phyloP scores from a whole-genome alignment of 2,113 vertebrate genomes.

The Struthidea cinerea region DNA sequence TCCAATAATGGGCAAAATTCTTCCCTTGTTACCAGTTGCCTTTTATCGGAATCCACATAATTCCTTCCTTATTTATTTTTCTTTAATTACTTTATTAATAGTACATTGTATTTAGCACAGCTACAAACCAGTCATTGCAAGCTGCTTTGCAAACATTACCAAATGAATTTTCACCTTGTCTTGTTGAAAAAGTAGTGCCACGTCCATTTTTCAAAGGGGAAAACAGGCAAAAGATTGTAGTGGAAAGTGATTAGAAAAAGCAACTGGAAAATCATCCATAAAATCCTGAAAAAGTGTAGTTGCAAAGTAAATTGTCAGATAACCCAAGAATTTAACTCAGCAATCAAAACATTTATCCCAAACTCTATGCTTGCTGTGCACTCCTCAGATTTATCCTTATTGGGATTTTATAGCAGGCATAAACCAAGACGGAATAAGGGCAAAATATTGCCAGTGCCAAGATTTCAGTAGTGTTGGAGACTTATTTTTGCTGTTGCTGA shows the following conservation, averaged over 20 bases:
- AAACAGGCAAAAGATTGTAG: not conserved
- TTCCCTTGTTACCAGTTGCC: slow-evolving; percentile 36
- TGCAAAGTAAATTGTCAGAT: not conserved
- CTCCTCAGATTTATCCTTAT: not conserved
- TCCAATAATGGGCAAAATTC: slow-evolving; percentile 41
- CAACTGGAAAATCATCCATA: not conserved
- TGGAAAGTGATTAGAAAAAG: not conserved
- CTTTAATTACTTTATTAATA: slow-evolving; percentile 21
- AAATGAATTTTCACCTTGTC: not conserved
- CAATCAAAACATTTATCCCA: not conserved
- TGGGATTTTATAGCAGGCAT: not conserved
- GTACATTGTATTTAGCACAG: not conserved
- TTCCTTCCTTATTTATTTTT: slow-evolving; percentile 7
- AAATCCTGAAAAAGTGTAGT: not conserved
- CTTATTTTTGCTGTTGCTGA: not conserved
- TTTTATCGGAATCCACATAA: slow-evolving; percentile 30
- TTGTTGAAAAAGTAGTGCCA: not conserved
- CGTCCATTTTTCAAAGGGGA: not conserved
- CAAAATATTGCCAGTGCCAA: not conserved
- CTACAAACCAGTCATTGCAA: not conserved
- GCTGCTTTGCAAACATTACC: not conserved
- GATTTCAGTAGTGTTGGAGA: not conserved
- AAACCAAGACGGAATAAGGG: not conserved
- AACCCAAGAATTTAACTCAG: not conserved
- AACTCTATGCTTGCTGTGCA: not conserved